Percentiles rank a stretch among this genome's conserved stretches.
phyloP scores from a whole-genome alignment of 2,888 invertebrate genomes.

The Nemoura dubitans region DNA sequence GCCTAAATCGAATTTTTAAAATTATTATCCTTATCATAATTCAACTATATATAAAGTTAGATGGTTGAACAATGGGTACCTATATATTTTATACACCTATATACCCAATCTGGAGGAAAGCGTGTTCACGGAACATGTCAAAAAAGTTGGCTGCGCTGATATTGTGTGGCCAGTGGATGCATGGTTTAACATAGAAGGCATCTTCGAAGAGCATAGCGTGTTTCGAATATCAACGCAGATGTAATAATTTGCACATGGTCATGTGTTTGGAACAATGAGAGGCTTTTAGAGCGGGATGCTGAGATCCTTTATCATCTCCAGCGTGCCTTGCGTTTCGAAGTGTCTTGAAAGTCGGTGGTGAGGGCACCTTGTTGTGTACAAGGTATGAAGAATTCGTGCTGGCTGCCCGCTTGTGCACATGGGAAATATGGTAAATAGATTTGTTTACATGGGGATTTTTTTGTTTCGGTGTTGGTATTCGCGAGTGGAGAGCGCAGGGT shows the following conservation, averaged over 20 bases:
- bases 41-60: background rate
- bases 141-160: background rate
- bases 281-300: background rate
- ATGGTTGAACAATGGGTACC: background rate
- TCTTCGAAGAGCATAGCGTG: background rate
- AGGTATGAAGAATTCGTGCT: background rate
- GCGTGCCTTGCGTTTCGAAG: background rate
- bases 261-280: background rate
- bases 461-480: no score
- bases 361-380: background rate
- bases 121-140: background rate
- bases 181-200: background rate
- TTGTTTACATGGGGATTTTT: background rate
- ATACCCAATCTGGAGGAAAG: background rate
- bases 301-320: background rate
- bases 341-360: background rate
- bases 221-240: background rate
- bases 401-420: background rate
- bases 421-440: background rate
- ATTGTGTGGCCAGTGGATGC: no score
- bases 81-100: background rate
- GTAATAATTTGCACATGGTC: constrained; percentile 4
- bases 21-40: constrained; percentile 12
- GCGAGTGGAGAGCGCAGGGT: no score
- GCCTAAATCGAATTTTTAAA: constrained; percentile 7